Evolutionary conservation across 2,797 vertebrate species (phyloP).

Genomic region (Crotalus adamanteus): DNA sequence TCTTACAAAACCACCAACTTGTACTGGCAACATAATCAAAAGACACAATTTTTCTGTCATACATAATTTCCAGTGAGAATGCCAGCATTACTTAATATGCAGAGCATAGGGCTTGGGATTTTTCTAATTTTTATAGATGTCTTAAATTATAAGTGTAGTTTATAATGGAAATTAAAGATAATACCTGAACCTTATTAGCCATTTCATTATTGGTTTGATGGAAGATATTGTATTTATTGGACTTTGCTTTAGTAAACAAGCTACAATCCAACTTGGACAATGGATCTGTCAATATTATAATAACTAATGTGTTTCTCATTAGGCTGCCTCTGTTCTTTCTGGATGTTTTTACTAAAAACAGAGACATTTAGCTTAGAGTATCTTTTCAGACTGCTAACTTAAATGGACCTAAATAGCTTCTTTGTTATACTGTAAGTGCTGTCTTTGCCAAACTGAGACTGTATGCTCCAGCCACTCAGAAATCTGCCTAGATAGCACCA

Average conservation of each 20-base stretch:
- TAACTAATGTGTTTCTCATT: not conserved
- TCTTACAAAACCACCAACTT: not conserved
- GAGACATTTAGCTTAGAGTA: not conserved
- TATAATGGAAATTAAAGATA: not conserved
- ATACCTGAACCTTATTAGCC: not conserved
- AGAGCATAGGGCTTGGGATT: not conserved
- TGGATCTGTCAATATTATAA: not conserved
- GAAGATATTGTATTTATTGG: not conserved
- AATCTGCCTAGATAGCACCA: not conserved
- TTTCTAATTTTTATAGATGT: not conserved
- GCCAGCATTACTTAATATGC: not conserved
- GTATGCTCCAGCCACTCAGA: not conserved
- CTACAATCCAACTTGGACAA: not conserved
- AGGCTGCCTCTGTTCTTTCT: not conserved
- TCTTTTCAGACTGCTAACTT: not conserved
- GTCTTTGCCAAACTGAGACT: not conserved
- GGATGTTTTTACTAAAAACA: not conserved
- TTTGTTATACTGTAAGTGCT: not conserved
- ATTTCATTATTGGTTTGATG: not conserved
- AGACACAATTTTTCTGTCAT: not conserved
- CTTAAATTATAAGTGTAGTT: not conserved
- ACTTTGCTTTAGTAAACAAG: not conserved
- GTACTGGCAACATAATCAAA: conserved; percentile 3
- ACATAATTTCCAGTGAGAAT: not conserved
- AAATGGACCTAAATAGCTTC: not conserved